Evolutionary conservation across 2,797 vertebrate species (phyloP).

Genomic region (Psittacula derbiana): DNA sequence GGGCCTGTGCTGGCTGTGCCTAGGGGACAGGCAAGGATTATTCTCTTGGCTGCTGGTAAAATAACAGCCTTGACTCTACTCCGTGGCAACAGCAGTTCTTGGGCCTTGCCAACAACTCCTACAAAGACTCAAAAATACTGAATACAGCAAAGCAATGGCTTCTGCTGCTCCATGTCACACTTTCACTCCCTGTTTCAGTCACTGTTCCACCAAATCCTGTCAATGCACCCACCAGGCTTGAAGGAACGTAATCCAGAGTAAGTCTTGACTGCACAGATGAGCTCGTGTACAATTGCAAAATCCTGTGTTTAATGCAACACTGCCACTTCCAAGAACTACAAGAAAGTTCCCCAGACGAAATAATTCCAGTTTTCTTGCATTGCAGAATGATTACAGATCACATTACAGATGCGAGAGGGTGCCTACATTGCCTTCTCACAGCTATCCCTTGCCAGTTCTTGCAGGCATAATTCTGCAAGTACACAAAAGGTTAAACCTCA

Average conservation of each 20-base stretch:
- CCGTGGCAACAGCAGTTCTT: not conserved
- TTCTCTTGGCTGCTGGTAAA: not conserved
- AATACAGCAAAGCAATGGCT: not conserved
- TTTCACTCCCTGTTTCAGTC: not conserved
- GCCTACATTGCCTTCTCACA: rapidly evolving
- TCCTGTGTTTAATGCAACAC: rapidly evolving
- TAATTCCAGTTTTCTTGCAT: not conserved
- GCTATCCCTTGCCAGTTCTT: not conserved
- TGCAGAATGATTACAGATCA: not conserved
- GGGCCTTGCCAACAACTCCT: not conserved
- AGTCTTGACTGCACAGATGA: not conserved
- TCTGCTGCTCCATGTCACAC: not conserved
- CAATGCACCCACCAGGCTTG: not conserved
- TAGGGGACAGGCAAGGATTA: not conserved
- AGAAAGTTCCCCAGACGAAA: not conserved
- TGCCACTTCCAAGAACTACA: not conserved
- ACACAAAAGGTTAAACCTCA: not conserved
- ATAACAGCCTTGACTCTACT: not conserved
- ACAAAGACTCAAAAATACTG: not conserved
- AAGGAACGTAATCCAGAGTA: not conserved
- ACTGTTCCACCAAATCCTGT: not conserved
- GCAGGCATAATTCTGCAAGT: not conserved
- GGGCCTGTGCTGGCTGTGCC: not conserved
- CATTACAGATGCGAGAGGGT: not conserved
- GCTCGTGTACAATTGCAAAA: not conserved